Evolutionary conservation across 2,797 vertebrate species (phyloP).

Genomic region (Myotis pilosus): DNA sequence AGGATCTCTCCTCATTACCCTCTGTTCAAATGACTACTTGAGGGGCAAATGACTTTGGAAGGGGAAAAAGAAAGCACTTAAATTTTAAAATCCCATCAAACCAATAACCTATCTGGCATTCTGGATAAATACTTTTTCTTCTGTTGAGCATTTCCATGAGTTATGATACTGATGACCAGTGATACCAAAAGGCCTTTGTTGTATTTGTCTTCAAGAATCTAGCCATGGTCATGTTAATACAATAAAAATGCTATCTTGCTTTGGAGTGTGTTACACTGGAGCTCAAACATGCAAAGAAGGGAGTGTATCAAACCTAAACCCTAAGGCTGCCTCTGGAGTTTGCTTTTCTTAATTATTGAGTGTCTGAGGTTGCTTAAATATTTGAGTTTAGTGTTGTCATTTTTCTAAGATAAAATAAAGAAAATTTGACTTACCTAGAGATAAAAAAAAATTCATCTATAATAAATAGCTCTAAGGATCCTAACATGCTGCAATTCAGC

Average conservation of each 20-base stretch:
- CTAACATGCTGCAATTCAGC: neutral
- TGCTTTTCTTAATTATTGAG: neutral
- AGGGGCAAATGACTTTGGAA: neutral
- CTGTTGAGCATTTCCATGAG: neutral
- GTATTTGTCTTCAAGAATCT: neutral
- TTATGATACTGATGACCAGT: neutral
- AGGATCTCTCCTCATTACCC: neutral
- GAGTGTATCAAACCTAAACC: neutral
- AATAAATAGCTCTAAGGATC: neutral
- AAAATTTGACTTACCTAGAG: constrained; percentile 1
- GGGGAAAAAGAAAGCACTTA: neutral
- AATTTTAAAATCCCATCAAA: neutral
- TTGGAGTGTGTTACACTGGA: neutral
- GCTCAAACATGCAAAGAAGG: neutral
- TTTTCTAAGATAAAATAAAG: constrained; percentile 10
- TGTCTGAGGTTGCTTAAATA: neutral
- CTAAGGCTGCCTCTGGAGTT: neutral
- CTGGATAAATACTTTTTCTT: neutral
- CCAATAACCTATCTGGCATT: neutral
- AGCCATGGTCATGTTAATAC: neutral
- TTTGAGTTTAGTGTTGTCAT: neutral
- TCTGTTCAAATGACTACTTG: neutral
- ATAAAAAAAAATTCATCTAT: neutral
- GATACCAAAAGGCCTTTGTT: neutral
- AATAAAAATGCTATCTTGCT: neutral